Evolutionary conservation across 2,888 invertebrate species (phyloP), one percentile per base, ranked within the genome.

Genomic region (Steinernema carpocapsae): DNA sequence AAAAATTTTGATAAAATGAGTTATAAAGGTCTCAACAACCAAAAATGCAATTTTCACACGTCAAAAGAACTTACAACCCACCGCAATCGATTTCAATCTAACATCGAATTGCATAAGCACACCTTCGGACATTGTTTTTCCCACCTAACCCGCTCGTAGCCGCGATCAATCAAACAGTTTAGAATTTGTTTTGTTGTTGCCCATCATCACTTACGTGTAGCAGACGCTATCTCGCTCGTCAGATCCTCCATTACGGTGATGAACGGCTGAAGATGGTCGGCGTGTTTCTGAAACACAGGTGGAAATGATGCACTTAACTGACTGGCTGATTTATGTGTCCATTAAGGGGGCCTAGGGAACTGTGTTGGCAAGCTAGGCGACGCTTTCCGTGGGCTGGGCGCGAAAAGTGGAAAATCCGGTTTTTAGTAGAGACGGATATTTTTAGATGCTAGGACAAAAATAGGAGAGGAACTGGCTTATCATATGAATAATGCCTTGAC

Each of bases 211-310:
- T 71, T 71, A 51, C 71, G 51, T 64, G 64, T 22, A 24, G 71
- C n/a, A 24, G 71, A 71, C 51, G 51, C 24, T 29, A 71, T 14
- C 48, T 84, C 84, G n/a, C 78, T 73, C 2, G 84, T 71, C 59
- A 83, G 75, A 59, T 86, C 86, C 71, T 85, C 83, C 84, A 86
- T 86, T 1, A 86, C 82, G 14, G 81, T 59, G 37, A 86, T 83
- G 73, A 76, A 84, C 14, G 82, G 80, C 72, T 86, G 86, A 3
- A 86, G 76, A 52, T 82, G 80, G 72, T 86, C 86, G 7, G 85
- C 86, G 76, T 86, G 82, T 73, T 84, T 84, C 86, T 86, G 76
- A 74, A 79, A 79, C 3, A 32, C 26, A 64, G n/a, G 17, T 48
- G 48, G 48, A n/a, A 19, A 48, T 48, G 48, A 37, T 37, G 37